Conservation (phyloP, 2,888 invertebrate genomes). For the Agonopterix subpropinquella region DNA sequence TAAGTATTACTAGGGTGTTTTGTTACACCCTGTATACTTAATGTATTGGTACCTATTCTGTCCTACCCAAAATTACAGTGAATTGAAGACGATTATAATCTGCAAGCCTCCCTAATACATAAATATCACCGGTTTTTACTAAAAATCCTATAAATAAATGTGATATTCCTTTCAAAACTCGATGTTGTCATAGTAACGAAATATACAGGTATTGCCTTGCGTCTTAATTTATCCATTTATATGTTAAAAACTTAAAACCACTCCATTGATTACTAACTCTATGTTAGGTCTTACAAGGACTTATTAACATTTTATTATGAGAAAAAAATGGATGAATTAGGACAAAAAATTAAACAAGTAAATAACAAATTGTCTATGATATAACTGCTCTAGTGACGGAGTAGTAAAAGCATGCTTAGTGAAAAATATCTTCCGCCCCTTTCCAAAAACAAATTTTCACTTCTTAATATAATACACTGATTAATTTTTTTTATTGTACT, state of each 20-base stretch:
- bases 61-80: no score
- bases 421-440: constrained; percentile 1
- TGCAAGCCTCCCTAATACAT: constrained; percentile 24
- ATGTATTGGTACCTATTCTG: no score
- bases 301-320: no score
- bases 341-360: constrained; percentile 1
- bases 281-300: no score
- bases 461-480: constrained; percentile 1
- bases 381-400: constrained; percentile 33
- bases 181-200: constrained; percentile 42
- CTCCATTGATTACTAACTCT: no score
- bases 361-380: constrained; percentile 1
- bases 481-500: not conserved
- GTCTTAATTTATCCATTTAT: constrained; percentile 3
- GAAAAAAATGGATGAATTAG: constrained; percentile 1
- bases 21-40: no score
- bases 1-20: no score
- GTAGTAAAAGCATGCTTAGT: constrained; percentile 33
- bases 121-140: constrained; percentile 27
- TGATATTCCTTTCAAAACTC: constrained; percentile 39
- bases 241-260: not conserved
- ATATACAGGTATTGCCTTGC: constrained; percentile 7
- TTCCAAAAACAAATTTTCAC: not conserved
- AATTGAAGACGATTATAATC: not conserved
- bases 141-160: constrained; percentile 26